Base-by-base conservation (phyloP, 2,888 invertebrate species). In the Tenthredo livida region DNA sequence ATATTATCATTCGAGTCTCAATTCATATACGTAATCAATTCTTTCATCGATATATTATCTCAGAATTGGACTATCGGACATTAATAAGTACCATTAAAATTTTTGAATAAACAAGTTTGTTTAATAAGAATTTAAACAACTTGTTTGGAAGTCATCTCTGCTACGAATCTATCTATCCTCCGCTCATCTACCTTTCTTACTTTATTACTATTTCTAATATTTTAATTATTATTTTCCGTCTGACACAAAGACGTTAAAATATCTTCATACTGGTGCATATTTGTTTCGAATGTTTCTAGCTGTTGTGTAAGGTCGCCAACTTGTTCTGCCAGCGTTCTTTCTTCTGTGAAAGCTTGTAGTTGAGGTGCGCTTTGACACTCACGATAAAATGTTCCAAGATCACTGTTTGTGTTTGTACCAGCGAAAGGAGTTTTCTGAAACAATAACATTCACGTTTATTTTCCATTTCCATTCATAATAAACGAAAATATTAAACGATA, bases 371-470 rank as follows among this genome's bases (percentile, higher is more conserved):
- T 95, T 91, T 97, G 95, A 93, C 97, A 97, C 90, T 97, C 97
- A 50, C 96, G 95, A 93, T 97, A 97, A 94, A 97, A 97, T 87
- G 95, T 95, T 0, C 97, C 97, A 86, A 97, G 94, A 90, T 97
- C 97, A 72, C 95, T 95, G 89, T 96, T 96, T 0, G 96, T 95
- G 89, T 95, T 96, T 86, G 96, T 95, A 86, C 95, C 96, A 73
- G 97, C 97, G 91, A 97, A 97, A 4, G 97, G 97, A 80, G 97
- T 96, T 93, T 97, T 97, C 97, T 97, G 94, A 1, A 95, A 94
- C 21, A 87, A 86, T 86, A 67, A 65, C 73, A 50, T 37, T 37
- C 21, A 10, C 25, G 9, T 9, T 73, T 21, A 73, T 43, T 33
- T 21, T 73, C 12, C 9, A 21, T 21, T 73, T n/a, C 21, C 40